A percentile compares a stretch with the other conserved stretches of the same genome.
These are phyloP conservation scores for Halichoeres trimaculatus DNA, from an alignment of 2,113 vertebrate genomes.

Conservation along the genomic window DNA sequence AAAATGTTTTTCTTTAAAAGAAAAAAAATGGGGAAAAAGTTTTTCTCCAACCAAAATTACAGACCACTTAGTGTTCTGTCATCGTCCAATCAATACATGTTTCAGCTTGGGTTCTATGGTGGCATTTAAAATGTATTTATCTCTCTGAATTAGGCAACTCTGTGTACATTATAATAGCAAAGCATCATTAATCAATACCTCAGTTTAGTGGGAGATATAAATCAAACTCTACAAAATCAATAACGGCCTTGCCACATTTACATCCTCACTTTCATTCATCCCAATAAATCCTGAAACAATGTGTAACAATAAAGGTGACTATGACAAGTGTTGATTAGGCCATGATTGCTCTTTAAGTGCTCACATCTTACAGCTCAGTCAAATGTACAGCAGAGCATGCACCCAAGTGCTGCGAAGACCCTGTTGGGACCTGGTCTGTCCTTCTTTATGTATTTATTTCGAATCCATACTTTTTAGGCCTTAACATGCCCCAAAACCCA, in stretches of 20 bases:
- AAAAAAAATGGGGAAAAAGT: too few species aligned
- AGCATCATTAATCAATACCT: constrained; percentile 1
- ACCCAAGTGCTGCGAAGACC: too few species aligned
- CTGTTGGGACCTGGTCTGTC: too few species aligned
- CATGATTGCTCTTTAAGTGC: constrained; percentile 35
- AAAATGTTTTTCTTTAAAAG: too few species aligned
- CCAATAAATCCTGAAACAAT: constrained; percentile 11
- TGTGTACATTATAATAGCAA: not conserved
- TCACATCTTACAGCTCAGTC: constrained; percentile 39
- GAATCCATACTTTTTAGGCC: too few species aligned
- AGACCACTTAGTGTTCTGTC: not conserved
- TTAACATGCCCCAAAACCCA: too few species aligned
- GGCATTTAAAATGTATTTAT: not conserved
- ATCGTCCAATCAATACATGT: not conserved
- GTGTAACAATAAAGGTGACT: constrained; percentile 9
- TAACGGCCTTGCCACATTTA: constrained; percentile 11
- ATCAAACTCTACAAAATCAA: constrained; percentile 1
- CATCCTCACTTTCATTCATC: not conserved
- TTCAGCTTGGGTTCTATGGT: not conserved
- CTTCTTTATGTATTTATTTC: too few species aligned
- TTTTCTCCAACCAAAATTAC: too few species aligned
- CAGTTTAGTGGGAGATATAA: not conserved
- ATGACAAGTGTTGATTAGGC: constrained; percentile 33
- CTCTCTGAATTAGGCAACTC: not conserved
- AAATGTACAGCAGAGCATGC: constrained; percentile 16